A percentile compares a stretch with the other conserved stretches of the same genome.
Conservation (phyloP, 2,113 vertebrate genomes). For the Sialia sialis region DNA sequence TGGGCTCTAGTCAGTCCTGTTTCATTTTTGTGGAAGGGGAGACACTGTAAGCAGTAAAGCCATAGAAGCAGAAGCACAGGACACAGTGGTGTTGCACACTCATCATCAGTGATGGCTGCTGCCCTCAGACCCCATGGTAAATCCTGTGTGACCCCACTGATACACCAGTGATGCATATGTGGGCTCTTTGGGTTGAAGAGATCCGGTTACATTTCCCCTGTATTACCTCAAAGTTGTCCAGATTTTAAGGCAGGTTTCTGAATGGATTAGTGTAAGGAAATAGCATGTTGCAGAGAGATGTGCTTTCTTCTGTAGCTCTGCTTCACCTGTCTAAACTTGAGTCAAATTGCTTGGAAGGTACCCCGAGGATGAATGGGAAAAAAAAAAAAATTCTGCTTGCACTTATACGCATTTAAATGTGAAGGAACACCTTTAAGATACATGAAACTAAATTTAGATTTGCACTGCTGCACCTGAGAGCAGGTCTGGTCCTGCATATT, state of each 20-base stretch:
- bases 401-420: slow-evolving; percentile 33
- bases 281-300: background rate
- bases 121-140: background rate
- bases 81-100: fast-evolving
- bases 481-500: slow-evolving; percentile 46
- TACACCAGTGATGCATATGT: background rate
- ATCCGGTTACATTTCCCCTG: background rate
- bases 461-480: slow-evolving; percentile 41
- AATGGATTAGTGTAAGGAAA: slow-evolving; percentile 13
- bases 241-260: background rate
- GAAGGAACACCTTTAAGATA: slow-evolving; percentile 37
- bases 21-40: background rate
- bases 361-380: slow-evolving; percentile 45
- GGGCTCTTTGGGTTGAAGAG: background rate
- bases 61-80: background rate
- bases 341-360: slow-evolving; percentile 28
- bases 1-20: background rate
- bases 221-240: background rate
- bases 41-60: background rate
- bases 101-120: background rate
- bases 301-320: slow-evolving; percentile 22
- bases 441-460: slow-evolving; percentile 57
- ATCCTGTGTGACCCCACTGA: background rate
- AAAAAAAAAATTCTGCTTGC: slow-evolving; percentile 3
- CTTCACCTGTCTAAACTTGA: slow-evolving; percentile 47